Evolutionary conservation across 2,113 vertebrate genomes (phyloP), one percentile per base, ranked within the genome.

Genomic region (Tyto alba): DNA sequence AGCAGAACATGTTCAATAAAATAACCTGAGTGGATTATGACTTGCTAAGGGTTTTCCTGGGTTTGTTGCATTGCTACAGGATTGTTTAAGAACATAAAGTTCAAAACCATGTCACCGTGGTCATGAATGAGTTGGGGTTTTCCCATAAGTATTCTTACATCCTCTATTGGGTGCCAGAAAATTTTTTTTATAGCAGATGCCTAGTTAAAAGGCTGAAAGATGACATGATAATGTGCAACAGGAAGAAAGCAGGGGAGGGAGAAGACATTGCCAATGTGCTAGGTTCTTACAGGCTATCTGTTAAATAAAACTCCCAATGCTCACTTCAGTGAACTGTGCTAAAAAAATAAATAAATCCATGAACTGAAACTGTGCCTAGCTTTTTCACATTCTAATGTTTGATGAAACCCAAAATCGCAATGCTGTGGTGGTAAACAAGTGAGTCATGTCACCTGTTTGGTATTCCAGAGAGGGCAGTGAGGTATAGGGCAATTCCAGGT

Each of bases 371-470:
- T 32, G 4, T 19, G n/a, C 12, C 14, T 7, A 48, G 23, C 18
- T 41, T 85, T 56, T 64, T 69, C 29, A 15, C 29, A 4, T 50
- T 41, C 13, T 59, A 22, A 2, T 90, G 47, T 43, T 74, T 71
- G 8, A 14, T 68, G 60, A 57, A 69, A 86, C 22, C 9, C 27
- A 6, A 64, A 78, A 29, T 3, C 43, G 27, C 43, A 53, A 2
- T 22, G 17, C 3, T 30, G 6, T 67, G 27, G 18, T 79, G 62
- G 36, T 72, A 48, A 57, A 17, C 41, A 36, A 4, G 22, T 10
- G 38, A 32, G 11, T 64, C 3, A 1, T 1, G 5, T 48, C 69
- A 7, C n/a, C 47, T n/a, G 8, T 26, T 47, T 6, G 14, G 11
- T 47, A 10, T 25, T 48, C 16, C 48, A 53, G 68, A 47, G 25